Evolutionary conservation across 2,888 invertebrate genomes (phyloP).

Genomic region (Cosmia pyralina): DNA sequence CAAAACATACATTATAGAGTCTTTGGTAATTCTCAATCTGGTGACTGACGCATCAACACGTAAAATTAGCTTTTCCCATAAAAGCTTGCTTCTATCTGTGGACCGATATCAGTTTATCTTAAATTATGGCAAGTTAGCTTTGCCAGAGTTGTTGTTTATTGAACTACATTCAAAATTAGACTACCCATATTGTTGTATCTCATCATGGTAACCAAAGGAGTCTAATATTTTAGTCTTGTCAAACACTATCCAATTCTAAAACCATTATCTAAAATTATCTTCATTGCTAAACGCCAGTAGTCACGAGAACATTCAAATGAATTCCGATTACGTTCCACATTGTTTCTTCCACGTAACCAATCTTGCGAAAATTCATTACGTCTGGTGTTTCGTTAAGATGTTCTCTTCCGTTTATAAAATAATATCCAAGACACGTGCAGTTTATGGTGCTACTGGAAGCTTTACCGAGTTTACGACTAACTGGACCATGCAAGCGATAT

Average conservation of each 20-base stretch:
- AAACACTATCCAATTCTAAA: constrained; percentile 21
- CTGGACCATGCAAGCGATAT: constrained; percentile 60
- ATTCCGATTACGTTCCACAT: constrained; percentile 32
- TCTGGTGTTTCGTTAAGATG: constrained; percentile 13
- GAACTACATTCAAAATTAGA: background rate
- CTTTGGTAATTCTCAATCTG: constrained; percentile 65
- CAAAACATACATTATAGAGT: constrained; percentile 62
- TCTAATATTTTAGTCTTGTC: background rate
- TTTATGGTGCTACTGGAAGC: constrained; percentile 30
- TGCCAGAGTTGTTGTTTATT: background rate
- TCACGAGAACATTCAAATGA: constrained; percentile 32
- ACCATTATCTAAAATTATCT: constrained; percentile 46
- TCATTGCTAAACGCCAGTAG: constrained; percentile 18
- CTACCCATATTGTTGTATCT: no score
- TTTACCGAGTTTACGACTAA: constrained; percentile 48
- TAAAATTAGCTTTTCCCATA: constrained; percentile 42
- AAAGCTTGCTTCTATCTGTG: constrained; percentile 14
- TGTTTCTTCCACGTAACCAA: constrained; percentile 27
- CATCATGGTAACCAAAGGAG: background rate
- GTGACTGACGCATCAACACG: constrained; percentile 62
- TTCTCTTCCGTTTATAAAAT: constrained; percentile 17
- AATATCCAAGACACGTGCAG: constrained; percentile 45
- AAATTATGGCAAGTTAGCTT: background rate
- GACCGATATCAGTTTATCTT: background rate
- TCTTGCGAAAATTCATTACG: constrained; percentile 36